Percentiles rank a stretch among this genome's conserved stretches.
Conservation (phyloP, 2,113 vertebrate genomes). For the Hepsetus odoe region DNA sequence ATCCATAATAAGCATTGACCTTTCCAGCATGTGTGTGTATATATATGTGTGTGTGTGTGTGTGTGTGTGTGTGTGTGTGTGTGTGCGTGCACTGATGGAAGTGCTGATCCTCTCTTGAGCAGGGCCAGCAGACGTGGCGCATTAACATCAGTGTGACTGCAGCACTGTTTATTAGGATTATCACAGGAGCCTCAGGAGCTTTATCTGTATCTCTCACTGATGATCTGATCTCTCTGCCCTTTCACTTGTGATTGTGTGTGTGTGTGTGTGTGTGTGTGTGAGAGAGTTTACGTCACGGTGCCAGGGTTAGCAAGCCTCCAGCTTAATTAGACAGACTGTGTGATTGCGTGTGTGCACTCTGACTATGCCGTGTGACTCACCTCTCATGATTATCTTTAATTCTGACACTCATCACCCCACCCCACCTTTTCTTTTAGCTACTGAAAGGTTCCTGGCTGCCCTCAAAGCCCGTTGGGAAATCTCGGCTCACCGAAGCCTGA, state of each 20-base stretch:
- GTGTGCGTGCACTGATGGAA: slow-evolving; percentile 5
- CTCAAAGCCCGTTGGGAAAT: slow-evolving; percentile 24
- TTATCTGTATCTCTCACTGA: slow-evolving; percentile 26
- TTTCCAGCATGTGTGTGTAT: slow-evolving; percentile 18
- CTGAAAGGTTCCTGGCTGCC: too few species aligned
- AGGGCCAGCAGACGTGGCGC: slow-evolving; percentile 30
- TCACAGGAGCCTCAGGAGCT: slow-evolving; percentile 20
- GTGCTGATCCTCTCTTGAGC: slow-evolving; percentile 12
- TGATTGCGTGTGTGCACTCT: slow-evolving; percentile 10
- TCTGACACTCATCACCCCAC: background rate
- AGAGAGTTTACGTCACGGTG: slow-evolving; percentile 2
- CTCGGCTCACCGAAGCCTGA: slow-evolving; percentile 23
- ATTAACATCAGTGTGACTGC: slow-evolving; percentile 46
- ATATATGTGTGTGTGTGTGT: too few species aligned
- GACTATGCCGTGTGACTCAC: background rate
- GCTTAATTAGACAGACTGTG: slow-evolving; percentile 22
- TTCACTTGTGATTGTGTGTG: background rate
- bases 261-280: background rate
- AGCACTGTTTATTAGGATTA: slow-evolving; percentile 43
- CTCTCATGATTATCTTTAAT: background rate
- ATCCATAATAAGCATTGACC: background rate
- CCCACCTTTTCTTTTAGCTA: background rate
- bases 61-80: too few species aligned
- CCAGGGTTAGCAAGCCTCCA: slow-evolving; percentile 4
- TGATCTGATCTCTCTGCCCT: slow-evolving; percentile 27